Percentiles rank a stretch among this genome's conserved stretches.
phyloP scores from a whole-genome alignment of 2,797 vertebrate genomes.

The Acestrorhynchus altus region DNA sequence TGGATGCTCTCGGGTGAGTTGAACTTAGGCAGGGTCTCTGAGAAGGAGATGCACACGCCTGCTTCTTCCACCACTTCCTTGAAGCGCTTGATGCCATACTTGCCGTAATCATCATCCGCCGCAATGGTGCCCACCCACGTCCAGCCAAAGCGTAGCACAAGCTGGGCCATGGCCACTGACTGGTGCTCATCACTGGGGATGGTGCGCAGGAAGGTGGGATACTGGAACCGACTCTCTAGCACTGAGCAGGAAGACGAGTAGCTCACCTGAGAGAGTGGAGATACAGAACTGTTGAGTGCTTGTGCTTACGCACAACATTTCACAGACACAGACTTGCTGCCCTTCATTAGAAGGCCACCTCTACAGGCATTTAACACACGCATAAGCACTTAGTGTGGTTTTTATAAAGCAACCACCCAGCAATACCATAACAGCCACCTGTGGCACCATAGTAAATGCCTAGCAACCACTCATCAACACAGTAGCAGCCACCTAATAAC shows the following conservation, averaged over 20 bases:
- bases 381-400: too few relatives aligned
- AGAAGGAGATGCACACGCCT: constrained; percentile 85
- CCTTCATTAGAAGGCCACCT: too few relatives aligned
- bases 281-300: not conserved
- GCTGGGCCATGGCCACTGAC: constrained; percentile 79
- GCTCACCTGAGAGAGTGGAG: constrained; percentile 75
- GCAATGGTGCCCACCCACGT: constrained; percentile 87
- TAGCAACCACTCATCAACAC: too few relatives aligned
- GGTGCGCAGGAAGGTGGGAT: constrained; percentile 84
- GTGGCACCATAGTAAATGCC: too few relatives aligned
- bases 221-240: constrained; percentile 87
- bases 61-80: constrained; percentile 82
- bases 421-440: too few relatives aligned
- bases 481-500: too few relatives aligned
- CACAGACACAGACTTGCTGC: too few relatives aligned
- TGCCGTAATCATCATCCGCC: constrained; percentile 86
- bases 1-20: constrained; percentile 76
- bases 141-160: constrained; percentile 87
- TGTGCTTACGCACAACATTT: too few relatives aligned
- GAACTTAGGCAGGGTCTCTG: constrained; percentile 85
- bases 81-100: constrained; percentile 87
- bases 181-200: constrained; percentile 82
- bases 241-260: constrained; percentile 83
- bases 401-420: too few relatives aligned
- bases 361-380: too few relatives aligned